These are phyloP conservation scores for Acleris emargana DNA, from an alignment of 2,888 invertebrate species.

Conservation along the genomic window DNA sequence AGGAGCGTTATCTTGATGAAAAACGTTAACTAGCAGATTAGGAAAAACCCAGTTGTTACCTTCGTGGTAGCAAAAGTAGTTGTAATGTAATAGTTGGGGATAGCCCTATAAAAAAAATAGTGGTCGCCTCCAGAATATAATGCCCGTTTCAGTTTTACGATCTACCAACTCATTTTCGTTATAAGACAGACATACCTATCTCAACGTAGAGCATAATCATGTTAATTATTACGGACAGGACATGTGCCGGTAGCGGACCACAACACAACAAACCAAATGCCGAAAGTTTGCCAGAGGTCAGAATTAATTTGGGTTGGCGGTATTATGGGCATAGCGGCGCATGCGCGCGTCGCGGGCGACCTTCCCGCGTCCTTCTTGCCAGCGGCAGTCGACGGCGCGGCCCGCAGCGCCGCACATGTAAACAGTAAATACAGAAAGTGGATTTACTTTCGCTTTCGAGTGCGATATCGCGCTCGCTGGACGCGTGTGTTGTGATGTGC, in stretches of 20 bases:
- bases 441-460: conserved; percentile 62
- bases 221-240: background rate
- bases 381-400: conserved; percentile 64
- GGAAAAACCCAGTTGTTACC: too few relatives aligned
- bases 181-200: too few relatives aligned
- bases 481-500: conserved; percentile 51
- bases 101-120: too few relatives aligned
- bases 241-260: conserved; percentile 1
- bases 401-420: conserved; percentile 75
- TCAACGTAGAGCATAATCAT: too few relatives aligned
- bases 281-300: conserved; percentile 54
- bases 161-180: too few relatives aligned
- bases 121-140: too few relatives aligned
- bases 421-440: conserved; percentile 53
- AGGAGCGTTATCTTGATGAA: too few relatives aligned
- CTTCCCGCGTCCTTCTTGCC: conserved; percentile 73
- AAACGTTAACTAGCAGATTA: too few relatives aligned
- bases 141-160: too few relatives aligned
- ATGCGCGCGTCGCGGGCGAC: conserved; percentile 71
- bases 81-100: too few relatives aligned
- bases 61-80: too few relatives aligned
- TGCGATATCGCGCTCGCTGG: conserved; percentile 38
- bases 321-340: conserved; percentile 57
- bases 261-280: conserved; percentile 30
- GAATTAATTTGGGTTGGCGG: conserved; percentile 56